Conservation (phyloP, 35 echinoderm and acorn worm genomes). For the Stichopus chloronotus region DNA sequence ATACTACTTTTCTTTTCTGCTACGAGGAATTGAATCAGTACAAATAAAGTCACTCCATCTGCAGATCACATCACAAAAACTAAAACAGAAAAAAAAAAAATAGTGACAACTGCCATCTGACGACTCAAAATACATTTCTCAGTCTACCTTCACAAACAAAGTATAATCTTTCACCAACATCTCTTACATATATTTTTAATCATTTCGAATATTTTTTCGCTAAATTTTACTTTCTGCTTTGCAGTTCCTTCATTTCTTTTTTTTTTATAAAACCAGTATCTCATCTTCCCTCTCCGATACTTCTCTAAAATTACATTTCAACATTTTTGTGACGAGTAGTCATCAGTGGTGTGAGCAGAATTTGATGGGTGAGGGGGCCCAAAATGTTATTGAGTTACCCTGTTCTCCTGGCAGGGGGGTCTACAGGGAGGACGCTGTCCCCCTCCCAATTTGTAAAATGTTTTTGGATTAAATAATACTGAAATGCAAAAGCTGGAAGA, state of each 20-base stretch:
- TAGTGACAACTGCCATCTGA: not conserved
- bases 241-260: not conserved
- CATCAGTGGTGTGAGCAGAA: too few relatives aligned
- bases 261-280: not conserved
- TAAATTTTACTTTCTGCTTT: not conserved
- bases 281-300: not conserved
- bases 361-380: too few relatives aligned
- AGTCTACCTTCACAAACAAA: not conserved
- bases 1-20: not conserved
- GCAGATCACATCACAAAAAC: not conserved
- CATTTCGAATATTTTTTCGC: not conserved
- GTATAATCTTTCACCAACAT: not conserved
- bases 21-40: not conserved
- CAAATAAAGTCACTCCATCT: not conserved
- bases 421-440: too few relatives aligned
- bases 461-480: too few relatives aligned
- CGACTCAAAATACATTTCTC: not conserved
- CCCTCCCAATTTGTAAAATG: too few relatives aligned
- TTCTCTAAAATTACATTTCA: too few relatives aligned
- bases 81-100: not conserved
- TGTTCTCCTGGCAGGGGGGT: too few relatives aligned
- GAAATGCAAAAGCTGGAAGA: too few relatives aligned
- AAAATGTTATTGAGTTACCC: too few relatives aligned
- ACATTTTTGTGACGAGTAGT: too few relatives aligned
- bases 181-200: not conserved